These are phyloP conservation scores for Actinopyga echinites DNA, from an alignment of 53 echinoderm and acorn worm species.

Conservation along the genomic window DNA sequence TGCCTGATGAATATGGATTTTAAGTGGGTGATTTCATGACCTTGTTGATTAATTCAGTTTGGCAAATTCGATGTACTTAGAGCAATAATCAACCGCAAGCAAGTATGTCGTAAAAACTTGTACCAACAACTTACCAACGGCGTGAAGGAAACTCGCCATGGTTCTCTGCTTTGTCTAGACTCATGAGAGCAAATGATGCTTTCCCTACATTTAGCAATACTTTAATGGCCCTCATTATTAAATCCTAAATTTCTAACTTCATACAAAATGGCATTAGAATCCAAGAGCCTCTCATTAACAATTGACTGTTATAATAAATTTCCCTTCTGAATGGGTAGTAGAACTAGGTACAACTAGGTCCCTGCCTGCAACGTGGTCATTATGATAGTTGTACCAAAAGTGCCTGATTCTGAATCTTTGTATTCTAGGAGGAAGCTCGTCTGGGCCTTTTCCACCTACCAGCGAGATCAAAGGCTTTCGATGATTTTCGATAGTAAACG, in stretches of 20 bases:
- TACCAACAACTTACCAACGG: conserved; percentile 49
- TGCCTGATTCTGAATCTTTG: conserved; percentile 57
- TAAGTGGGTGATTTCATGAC: background rate
- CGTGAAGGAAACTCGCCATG: conserved; percentile 4
- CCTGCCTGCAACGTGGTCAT: conserved; percentile 51
- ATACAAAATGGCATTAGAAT: too few species aligned
- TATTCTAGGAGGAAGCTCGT: conserved; percentile 46
- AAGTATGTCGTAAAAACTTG: conserved; percentile 53
- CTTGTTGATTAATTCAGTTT: conserved; percentile 12
- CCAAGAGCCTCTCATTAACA: too few species aligned
- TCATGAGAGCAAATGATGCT: conserved; percentile 40
- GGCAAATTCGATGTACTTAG: conserved; percentile 57
- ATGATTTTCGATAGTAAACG: conserved; percentile 64
- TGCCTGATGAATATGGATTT: conserved; percentile 53
- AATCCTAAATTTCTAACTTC: background rate
- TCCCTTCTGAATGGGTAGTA: background rate
- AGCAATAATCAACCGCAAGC: conserved; percentile 57
- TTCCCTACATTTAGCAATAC: conserved; percentile 61
- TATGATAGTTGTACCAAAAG: conserved; percentile 29
- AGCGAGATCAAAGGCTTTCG: conserved; percentile 56
- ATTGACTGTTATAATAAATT: too few species aligned
- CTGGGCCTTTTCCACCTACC: conserved; percentile 34
- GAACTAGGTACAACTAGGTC: conserved; percentile 33
- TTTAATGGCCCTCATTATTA: background rate
- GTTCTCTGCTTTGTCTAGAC: conserved; percentile 34